These are phyloP conservation scores for Acromyrmex charruanus DNA, from an alignment of 1,140 invertebrate species.

Conservation along the genomic window DNA sequence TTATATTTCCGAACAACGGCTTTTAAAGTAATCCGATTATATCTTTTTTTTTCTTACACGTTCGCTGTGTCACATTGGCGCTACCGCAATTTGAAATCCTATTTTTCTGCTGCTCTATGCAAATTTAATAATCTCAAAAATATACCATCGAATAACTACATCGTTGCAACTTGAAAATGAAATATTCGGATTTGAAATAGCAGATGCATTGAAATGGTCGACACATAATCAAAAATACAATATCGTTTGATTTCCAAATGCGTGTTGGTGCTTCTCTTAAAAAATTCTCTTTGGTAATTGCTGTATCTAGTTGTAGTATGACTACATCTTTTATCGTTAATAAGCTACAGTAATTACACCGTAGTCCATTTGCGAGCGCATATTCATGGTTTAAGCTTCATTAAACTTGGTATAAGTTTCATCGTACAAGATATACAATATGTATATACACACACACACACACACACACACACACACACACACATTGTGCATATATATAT, in stretches of 20 bases:
- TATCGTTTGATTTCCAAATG: background rate
- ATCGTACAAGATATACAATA: background rate
- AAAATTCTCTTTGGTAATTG: background rate
- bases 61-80: background rate
- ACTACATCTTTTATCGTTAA: background rate
- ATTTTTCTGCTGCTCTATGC: background rate
- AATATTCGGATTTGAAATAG: background rate
- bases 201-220: background rate
- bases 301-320: background rate
- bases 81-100: background rate
- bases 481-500: too few relatives aligned
- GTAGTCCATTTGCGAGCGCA: background rate
- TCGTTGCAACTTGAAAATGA: background rate
- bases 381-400: conserved; percentile 20
- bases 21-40: background rate
- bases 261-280: background rate
- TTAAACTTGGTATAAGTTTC: background rate
- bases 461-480: too few relatives aligned
- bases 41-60: background rate
- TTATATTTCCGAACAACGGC: background rate
- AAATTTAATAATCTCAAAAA: conserved; percentile 21
- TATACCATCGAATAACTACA: background rate
- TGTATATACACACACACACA: accelerated
- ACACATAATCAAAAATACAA: conserved; percentile 8
- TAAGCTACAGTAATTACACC: conserved; percentile 3